A percentile compares a stretch with the other conserved stretches of the same genome.
phyloP scores from a whole-genome alignment of 2,888 invertebrate species.

The Argyresthia albistria region DNA sequence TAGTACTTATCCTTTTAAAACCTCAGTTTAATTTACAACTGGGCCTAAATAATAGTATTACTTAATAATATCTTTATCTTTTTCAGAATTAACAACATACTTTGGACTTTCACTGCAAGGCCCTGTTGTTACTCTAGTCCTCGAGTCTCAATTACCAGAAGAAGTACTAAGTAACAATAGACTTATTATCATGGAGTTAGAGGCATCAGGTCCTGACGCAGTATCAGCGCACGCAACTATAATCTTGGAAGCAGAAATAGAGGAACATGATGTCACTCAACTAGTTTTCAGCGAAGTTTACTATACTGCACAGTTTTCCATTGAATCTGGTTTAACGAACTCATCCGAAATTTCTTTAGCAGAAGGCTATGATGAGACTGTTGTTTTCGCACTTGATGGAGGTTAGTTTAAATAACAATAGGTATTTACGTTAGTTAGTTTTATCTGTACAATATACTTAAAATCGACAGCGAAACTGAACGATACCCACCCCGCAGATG shows the following conservation, averaged over 20 bases:
- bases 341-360: slow-evolving; percentile 13
- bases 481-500: too few species aligned
- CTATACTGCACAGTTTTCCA: slow-evolving; percentile 21
- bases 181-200: slow-evolving; percentile 19
- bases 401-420: slow-evolving; percentile 14
- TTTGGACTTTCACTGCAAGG: slow-evolving; percentile 11
- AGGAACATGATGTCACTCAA: neutral
- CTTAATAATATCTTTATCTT: neutral
- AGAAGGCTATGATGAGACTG: slow-evolving; percentile 17
- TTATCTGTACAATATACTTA: too few species aligned
- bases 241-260: slow-evolving; percentile 15
- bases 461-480: too few species aligned
- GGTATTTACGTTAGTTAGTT: too few species aligned
- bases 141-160: slow-evolving; percentile 18
- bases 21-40: too few species aligned
- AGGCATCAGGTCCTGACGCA: slow-evolving; percentile 18
- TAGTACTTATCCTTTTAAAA: neutral
- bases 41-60: too few species aligned
- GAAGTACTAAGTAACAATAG: slow-evolving; percentile 18
- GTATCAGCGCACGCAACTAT: neutral
- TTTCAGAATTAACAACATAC: slow-evolving; percentile 17
- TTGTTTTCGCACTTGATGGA: slow-evolving; percentile 21
- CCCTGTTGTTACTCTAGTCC: slow-evolving; percentile 10
- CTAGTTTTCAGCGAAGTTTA: slow-evolving; percentile 17
- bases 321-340: slow-evolving; percentile 12